Evolutionary conservation across 2,113 vertebrate species (phyloP), one percentile per base, ranked within the genome.

Genomic region (Heterotis niloticus): DNA sequence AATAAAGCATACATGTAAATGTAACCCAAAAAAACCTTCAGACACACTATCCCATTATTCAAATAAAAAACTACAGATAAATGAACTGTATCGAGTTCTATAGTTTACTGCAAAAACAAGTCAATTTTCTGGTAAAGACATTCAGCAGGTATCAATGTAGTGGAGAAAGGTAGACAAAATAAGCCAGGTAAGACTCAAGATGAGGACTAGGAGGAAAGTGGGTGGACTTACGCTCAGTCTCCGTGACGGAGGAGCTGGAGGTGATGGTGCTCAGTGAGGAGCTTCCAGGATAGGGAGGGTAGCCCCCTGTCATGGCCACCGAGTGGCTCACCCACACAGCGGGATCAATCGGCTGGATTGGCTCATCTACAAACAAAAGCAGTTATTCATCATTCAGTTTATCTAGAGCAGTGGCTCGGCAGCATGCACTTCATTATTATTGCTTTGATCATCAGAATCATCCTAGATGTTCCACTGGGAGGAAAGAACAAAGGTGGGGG

Each of bases 251-350:
- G 16, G 94, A 94, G 34, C 93, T 95, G 72, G 95, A 95, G 79
- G 91, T 93, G 88, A 94, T 92, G 79, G 92, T 94, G 87, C 95
- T 95, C 89, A 95, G 93, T n/a, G 94, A 94, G 0, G 94, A 93
- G 81, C 93, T 95, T 80, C 93, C 94, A 0, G 94, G 93, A 75
- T 95, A 96, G 29, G 93, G 88, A 2, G 94, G 94, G 83, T 93
- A 96, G 1, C 86, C 90, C 54, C 95, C 94, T 0, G 94, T 95
- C 89, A 96, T 89, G 0, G 95, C 95, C n/a, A 94, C 94, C 0
- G 95, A 95, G 80, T 96, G 95, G 16, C 91, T 94, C 80, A 95
- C 93, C 94, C 94, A 92, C 28, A 94, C 94, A 0, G 95, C 95
- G 0, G 95, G 95, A 81, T 96, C 95, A 0, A 96, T 96, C 5